Conservation (phyloP, 2,113 vertebrate species). For the Glaucidium brasilianum region DNA sequence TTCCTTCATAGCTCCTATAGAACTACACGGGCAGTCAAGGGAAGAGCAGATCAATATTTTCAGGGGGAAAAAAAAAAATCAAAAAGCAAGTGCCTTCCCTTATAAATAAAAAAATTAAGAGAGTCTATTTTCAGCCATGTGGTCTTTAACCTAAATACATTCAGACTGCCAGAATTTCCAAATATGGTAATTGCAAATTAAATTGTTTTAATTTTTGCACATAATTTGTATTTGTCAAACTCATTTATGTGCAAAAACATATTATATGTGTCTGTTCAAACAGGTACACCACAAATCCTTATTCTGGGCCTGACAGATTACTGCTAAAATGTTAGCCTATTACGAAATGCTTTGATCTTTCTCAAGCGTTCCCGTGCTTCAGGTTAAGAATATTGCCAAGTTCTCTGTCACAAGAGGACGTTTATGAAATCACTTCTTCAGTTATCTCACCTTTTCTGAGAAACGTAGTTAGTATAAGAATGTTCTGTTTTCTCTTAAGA, state of each 20-base stretch:
- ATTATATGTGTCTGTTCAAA: background rate
- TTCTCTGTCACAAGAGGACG: background rate
- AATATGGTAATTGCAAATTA: rapidly evolving
- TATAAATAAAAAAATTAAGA: background rate
- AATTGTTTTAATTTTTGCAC: background rate
- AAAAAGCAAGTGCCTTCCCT: background rate
- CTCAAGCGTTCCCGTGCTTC: background rate
- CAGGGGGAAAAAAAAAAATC: background rate
- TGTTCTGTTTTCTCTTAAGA: background rate
- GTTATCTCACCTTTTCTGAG: background rate
- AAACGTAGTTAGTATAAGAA: background rate
- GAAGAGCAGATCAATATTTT: background rate
- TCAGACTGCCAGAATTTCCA: background rate
- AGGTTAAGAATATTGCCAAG: background rate
- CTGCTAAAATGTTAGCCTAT: background rate
- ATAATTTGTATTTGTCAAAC: background rate
- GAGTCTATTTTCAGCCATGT: background rate
- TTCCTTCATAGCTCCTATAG: background rate
- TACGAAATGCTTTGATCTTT: background rate
- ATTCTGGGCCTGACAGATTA: background rate
- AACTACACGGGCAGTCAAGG: background rate
- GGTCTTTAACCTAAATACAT: background rate
- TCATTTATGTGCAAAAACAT: background rate
- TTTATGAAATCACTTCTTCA: background rate
- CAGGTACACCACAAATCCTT: background rate